These are phyloP conservation scores for Onychostoma macrolepis DNA, from an alignment of 2,113 vertebrate genomes.

Conservation along the genomic window DNA sequence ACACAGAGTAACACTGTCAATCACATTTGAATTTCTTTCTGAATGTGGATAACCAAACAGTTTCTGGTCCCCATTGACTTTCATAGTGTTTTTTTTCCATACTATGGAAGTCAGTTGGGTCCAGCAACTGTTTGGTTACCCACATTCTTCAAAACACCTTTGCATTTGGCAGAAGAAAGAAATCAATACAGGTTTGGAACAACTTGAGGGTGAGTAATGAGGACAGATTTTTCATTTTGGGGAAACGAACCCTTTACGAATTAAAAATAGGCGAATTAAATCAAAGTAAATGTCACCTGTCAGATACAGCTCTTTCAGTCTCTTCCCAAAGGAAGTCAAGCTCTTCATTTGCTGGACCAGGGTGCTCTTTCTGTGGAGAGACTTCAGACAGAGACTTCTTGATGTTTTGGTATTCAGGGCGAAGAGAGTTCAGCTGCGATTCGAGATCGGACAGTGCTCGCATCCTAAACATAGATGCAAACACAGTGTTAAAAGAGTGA, in stretches of 20 bases:
- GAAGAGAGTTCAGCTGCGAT: slow-evolving; percentile 76
- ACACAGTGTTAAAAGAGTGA: background rate
- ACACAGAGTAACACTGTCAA: background rate
- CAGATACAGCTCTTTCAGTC: slow-evolving; percentile 75
- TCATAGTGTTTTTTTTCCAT: background rate
- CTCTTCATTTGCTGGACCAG: slow-evolving; percentile 64
- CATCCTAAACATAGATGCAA: slow-evolving; percentile 72
- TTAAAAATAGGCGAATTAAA: background rate
- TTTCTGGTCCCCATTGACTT: background rate
- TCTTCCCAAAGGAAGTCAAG: slow-evolving; percentile 82
- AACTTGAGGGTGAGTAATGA: background rate
- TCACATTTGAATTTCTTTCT: background rate
- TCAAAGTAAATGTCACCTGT: slow-evolving; percentile 55
- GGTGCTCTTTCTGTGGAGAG: slow-evolving; percentile 49
- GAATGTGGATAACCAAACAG: background rate
- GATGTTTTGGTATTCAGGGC: slow-evolving; percentile 77
- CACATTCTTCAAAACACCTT: too few relatives aligned
- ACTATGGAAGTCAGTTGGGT: background rate
- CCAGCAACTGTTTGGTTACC: too few relatives aligned
- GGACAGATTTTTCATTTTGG: background rate
- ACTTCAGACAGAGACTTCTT: slow-evolving; percentile 70
- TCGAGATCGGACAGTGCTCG: slow-evolving; percentile 83
- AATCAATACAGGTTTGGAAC: background rate
- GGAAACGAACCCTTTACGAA: background rate
- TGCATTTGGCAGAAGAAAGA: too few relatives aligned